Percentiles rank a stretch among this genome's conserved stretches.
Conservation (phyloP, 1,140 invertebrate genomes). For the Diprion similis region DNA sequence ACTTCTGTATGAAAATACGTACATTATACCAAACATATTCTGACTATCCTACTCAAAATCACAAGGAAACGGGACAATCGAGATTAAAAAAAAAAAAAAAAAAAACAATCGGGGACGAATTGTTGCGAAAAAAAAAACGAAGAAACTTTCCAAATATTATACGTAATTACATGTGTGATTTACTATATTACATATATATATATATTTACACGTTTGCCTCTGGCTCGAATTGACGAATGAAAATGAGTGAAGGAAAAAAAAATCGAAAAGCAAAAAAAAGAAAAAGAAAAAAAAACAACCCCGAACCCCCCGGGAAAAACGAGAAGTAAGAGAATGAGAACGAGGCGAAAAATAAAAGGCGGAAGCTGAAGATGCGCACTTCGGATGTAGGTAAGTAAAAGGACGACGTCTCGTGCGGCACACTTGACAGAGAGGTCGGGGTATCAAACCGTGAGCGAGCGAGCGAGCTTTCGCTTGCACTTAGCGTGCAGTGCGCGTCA, state of each 20-base stretch:
- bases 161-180: not conserved
- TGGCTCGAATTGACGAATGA: too few relatives aligned
- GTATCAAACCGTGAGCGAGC: too few relatives aligned
- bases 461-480: too few relatives aligned
- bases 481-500: not conserved
- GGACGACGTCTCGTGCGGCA: too few relatives aligned
- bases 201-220: too few relatives aligned
- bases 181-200: too few relatives aligned
- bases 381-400: too few relatives aligned
- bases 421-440: too few relatives aligned
- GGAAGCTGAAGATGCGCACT: not conserved
- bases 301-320: too few relatives aligned
- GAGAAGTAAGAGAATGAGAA: not conserved
- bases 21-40: too few relatives aligned
- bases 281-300: not conserved
- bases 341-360: not conserved
- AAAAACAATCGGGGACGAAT: not conserved
- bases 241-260: not conserved
- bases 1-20: too few relatives aligned
- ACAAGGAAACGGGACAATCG: not conserved
- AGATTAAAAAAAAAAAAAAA: not conserved
- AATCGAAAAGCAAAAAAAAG: not conserved
- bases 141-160: not conserved
- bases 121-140: not conserved
- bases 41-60: not conserved